Evolutionary conservation across 2,797 vertebrate genomes (phyloP).

Genomic region (Hyperoplus lanceolatus): DNA sequence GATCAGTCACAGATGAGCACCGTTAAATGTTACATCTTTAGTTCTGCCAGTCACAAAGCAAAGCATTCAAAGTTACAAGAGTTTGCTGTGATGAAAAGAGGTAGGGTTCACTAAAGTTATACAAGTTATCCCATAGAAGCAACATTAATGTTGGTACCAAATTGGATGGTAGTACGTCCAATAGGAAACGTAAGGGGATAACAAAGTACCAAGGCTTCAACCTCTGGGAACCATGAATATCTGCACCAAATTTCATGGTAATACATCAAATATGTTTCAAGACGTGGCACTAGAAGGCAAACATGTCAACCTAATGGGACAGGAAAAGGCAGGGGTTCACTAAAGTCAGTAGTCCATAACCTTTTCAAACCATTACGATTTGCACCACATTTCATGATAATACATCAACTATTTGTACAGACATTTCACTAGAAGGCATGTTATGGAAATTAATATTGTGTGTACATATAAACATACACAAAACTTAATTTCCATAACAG

Average conservation of each 20-base stretch:
- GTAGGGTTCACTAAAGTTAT: neutral
- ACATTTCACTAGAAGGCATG: neutral
- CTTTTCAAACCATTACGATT: neutral
- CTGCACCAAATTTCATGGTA: neutral
- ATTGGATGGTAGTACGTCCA: neutral
- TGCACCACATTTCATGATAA: neutral
- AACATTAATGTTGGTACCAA: neutral
- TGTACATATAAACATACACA: no score
- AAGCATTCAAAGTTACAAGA: neutral
- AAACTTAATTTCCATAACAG: no score
- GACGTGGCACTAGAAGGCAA: neutral
- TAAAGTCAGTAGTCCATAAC: neutral
- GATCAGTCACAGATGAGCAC: neutral
- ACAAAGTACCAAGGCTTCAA: neutral
- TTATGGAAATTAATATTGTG: no score
- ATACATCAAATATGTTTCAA: neutral
- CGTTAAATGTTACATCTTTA: neutral
- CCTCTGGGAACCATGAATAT: neutral
- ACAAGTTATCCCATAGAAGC: neutral
- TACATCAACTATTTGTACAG: neutral
- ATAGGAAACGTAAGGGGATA: neutral
- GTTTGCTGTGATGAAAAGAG: neutral
- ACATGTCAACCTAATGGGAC: neutral
- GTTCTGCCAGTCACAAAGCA: neutral
- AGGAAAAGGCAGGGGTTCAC: neutral